A percentile compares a stretch with the other conserved stretches of the same genome.
phyloP scores from a whole-genome alignment of 1,140 invertebrate genomes.

The Paramacrobiotus metropolitanus region DNA sequence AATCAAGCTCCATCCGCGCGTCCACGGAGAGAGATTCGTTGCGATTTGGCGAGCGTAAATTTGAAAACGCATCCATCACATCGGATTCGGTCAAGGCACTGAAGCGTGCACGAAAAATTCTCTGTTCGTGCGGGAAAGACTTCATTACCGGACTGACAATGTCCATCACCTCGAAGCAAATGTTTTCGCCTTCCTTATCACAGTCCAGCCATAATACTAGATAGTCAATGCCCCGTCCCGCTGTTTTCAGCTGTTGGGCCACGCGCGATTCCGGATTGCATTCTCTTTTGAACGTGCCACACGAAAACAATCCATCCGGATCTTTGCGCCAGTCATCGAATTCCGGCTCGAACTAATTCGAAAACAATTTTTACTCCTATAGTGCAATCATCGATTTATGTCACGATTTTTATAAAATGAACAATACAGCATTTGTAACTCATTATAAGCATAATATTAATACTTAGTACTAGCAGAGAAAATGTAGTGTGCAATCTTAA shows the following conservation, averaged over 20 bases:
- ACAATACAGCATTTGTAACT: no score
- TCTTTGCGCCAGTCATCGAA: not conserved
- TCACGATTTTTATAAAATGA: no score
- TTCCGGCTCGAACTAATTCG: not conserved
- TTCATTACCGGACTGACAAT: constrained; percentile 26
- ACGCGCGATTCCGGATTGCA: not conserved
- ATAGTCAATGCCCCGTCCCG: constrained; percentile 32
- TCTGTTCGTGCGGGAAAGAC: constrained; percentile 17
- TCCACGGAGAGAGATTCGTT: constrained; percentile 93
- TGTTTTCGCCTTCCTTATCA: constrained; percentile 99
- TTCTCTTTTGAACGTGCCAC: not conserved
- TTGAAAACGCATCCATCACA: constrained; percentile 73
- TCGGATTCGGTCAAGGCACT: constrained; percentile 96
- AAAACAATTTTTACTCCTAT: not conserved
- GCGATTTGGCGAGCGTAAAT: constrained; percentile 67
- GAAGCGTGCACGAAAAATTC: constrained; percentile 69
- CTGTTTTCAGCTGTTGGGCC: not conserved
- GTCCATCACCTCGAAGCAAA: constrained; percentile 85
- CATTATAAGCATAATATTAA: no score
- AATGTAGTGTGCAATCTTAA: no score
- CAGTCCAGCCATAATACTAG: constrained; percentile 96
- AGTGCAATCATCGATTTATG: no score
- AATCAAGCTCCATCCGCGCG: constrained; percentile 82
- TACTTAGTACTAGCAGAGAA: no score
- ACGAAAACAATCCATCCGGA: not conserved